Percentiles rank a stretch among this genome's conserved stretches.
These are phyloP conservation scores for Propithecus perrieri DNA, from an alignment of 2,797 vertebrate species.

Conservation along the genomic window DNA sequence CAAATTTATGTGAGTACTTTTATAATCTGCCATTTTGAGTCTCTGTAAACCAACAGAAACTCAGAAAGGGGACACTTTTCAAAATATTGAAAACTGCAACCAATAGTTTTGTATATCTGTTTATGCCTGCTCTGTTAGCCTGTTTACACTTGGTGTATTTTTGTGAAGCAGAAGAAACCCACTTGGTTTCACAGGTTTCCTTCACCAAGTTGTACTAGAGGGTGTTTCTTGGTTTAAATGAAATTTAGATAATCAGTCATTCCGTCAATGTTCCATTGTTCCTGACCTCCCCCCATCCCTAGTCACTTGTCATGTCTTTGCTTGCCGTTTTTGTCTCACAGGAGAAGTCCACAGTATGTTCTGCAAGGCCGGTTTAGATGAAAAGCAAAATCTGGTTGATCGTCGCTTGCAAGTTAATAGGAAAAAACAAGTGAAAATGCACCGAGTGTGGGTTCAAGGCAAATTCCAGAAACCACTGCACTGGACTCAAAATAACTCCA, in stretches of 20 bases:
- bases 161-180: not conserved
- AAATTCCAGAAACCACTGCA: slow-evolving; percentile 91
- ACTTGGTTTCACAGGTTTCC: not conserved
- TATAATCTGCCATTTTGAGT: slow-evolving; percentile 40
- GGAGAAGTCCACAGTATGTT: slow-evolving; percentile 92
- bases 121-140: not conserved
- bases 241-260: slow-evolving; percentile 11
- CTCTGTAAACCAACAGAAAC: slow-evolving; percentile 34
- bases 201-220: not conserved
- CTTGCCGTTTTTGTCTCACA: slow-evolving; percentile 81
- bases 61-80: slow-evolving; percentile 26
- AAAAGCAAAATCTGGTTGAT: slow-evolving; percentile 95
- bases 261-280: not conserved
- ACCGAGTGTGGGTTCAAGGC: slow-evolving; percentile 95
- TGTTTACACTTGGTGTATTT: not conserved
- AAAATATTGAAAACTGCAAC: slow-evolving; percentile 1
- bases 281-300: not conserved
- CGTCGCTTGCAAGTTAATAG: slow-evolving; percentile 94
- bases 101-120: not conserved
- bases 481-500: slow-evolving; percentile 55
- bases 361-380: slow-evolving; percentile 90
- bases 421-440: slow-evolving; percentile 93
- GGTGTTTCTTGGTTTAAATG: slow-evolving; percentile 4
- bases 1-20: slow-evolving; percentile 28
- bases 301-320: slow-evolving; percentile 57